Evolutionary conservation across 1,140 invertebrate genomes (phyloP), one percentile per base, ranked within the genome.

Genomic region (Linepithema humile): DNA sequence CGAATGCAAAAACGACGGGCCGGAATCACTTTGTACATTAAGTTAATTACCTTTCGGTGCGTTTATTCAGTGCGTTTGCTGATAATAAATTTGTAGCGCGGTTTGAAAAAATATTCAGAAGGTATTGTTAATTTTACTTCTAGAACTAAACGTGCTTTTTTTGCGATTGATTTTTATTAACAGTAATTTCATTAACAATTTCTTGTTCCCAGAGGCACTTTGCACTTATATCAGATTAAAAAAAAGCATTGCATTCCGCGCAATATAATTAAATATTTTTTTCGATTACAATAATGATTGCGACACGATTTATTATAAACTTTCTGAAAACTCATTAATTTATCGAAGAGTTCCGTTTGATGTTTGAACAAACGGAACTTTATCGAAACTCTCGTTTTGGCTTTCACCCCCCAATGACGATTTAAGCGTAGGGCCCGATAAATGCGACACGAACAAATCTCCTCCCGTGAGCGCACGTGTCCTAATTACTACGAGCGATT

Each of bases 401-500:
- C 4, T 12, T 15, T 32, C 26, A 29, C 12, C 17, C 29, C 20
- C 10, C 35, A 26, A 57, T 80, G 67, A 80, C 48, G 35, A 80
- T 80, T 35, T 69, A 38, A 50, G 4, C 35, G 50, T 9, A 17
- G 55, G 23, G 50, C 6, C n/a, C 20, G 50, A 29, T 69, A n/a
- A 17, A 43, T 20, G 38, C 32, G 23, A 15, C 38, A 50, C 45
- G 62, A 53, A 82, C 43, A 26, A 78, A 26, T 69, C 73, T 17
- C 62, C 48, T 40, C 35, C 32, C 60, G 15, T 38, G 43, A n/a
- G 43, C 69, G 64, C 83, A 85, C 86, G 83, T 85, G 87, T 74
- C 84, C 87, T 82, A 88, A 88, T 88, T 85, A 82, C 83, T 59
- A 43, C 45, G 82, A 70, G 35, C 83, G 84, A 85, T 88, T 82